These are phyloP conservation scores for Bos javanicus DNA, from an alignment of 2,113 vertebrate genomes.

Conservation along the genomic window DNA sequence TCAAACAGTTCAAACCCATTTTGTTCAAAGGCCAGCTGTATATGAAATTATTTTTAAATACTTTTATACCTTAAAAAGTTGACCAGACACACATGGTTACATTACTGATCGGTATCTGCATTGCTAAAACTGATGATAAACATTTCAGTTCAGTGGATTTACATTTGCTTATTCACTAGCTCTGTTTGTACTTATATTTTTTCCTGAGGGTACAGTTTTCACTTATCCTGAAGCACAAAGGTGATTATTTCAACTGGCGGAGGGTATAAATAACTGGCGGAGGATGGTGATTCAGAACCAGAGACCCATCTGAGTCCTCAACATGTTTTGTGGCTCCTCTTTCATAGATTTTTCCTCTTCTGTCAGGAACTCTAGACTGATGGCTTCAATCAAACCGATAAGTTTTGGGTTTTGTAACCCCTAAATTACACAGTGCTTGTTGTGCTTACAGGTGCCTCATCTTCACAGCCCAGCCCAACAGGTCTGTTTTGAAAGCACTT, in stretches of 20 bases:
- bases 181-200: neutral
- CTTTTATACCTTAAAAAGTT: neutral
- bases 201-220: neutral
- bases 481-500: neutral
- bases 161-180: neutral
- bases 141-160: neutral
- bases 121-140: neutral
- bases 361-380: neutral
- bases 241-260: neutral
- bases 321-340: neutral
- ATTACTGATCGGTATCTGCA: neutral
- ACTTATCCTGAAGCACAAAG: neutral
- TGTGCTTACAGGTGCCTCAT: neutral
- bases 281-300: neutral
- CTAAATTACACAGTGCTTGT: neutral
- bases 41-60: neutral
- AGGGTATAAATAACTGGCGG: neutral
- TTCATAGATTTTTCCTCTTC: neutral
- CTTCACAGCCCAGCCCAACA: neutral
- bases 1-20: neutral
- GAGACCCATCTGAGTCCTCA: neutral
- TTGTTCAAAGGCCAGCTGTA: neutral
- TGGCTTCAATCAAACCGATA: neutral
- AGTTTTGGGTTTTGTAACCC: slow-evolving; percentile 13
- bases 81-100: neutral